Percentiles rank a stretch among this genome's conserved stretches.
phyloP scores from a whole-genome alignment of 2,797 vertebrate genomes.

The Scomberomorus guttatus region DNA sequence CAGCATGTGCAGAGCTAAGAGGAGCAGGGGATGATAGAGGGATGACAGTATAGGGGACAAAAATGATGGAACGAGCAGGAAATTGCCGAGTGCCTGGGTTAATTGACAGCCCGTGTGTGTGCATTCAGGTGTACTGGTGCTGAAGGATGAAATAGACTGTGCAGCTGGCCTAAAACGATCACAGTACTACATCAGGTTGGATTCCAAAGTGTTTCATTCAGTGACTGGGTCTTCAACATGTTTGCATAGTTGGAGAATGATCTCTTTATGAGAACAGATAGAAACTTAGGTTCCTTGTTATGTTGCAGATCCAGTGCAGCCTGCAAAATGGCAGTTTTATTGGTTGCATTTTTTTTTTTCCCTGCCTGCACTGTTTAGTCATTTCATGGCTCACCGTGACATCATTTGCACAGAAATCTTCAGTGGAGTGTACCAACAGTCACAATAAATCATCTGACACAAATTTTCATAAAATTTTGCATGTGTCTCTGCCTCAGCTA shows the following conservation, averaged over 20 bases:
- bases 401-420: slow-evolving; percentile 35
- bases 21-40: slow-evolving; percentile 26
- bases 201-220: slow-evolving; percentile 32
- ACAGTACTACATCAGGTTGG: slow-evolving; percentile 21
- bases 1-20: slow-evolving; percentile 18
- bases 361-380: not conserved
- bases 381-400: slow-evolving; percentile 30
- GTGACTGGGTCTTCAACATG: slow-evolving; percentile 10
- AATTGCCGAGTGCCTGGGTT: slow-evolving; percentile 49
- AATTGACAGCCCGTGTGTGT: slow-evolving; percentile 61
- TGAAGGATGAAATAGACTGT: slow-evolving; percentile 30
- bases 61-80: slow-evolving; percentile 41
- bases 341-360: not conserved
- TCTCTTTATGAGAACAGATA: not conserved
- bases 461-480: not conserved
- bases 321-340: slow-evolving; percentile 2
- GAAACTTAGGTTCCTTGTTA: not conserved
- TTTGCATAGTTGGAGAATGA: slow-evolving; percentile 3
- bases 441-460: not conserved
- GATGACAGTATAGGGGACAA: slow-evolving; percentile 35
- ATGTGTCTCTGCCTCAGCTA: not conserved
- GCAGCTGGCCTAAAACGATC: slow-evolving; percentile 30
- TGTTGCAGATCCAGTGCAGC: not conserved
- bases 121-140: slow-evolving; percentile 53
- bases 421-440: not conserved